These are phyloP conservation scores for Flexamia atlantica DNA, from an alignment of 2,888 invertebrate species.

Conservation along the genomic window DNA sequence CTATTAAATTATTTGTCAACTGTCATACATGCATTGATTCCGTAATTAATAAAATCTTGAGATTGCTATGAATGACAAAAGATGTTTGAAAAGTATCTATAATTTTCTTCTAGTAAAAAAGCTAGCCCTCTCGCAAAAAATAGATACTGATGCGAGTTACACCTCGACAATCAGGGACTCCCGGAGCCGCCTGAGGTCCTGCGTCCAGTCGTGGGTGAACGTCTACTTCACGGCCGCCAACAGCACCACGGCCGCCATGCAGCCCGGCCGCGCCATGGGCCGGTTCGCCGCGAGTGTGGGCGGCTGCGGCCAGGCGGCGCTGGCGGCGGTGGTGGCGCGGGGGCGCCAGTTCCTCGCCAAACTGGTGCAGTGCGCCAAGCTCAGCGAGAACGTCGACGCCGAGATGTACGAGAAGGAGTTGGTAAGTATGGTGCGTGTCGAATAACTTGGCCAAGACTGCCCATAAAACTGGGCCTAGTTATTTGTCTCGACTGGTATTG, in stretches of 20 bases:
- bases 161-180: not conserved
- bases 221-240: constrained; percentile 30
- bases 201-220: not conserved
- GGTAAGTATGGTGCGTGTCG: not conserved
- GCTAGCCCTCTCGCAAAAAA: no score
- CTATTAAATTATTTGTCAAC: no score
- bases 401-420: not conserved
- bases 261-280: not conserved
- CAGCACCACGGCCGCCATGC: not conserved
- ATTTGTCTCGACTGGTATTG: no score
- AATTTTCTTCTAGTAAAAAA: no score
- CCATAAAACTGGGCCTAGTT: no score
- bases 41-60: no score
- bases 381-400: constrained; percentile 21
- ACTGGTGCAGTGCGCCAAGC: constrained; percentile 15
- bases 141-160: no score
- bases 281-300: not conserved
- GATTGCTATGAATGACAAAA: no score
- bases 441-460: no score
- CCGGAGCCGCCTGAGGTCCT: not conserved
- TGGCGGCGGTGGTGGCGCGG: not conserved
- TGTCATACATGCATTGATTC: no score
- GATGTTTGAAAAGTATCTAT: no score
- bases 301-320: not conserved
- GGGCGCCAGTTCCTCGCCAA: constrained; percentile 7